phyloP scores from a whole-genome alignment of 2,113 vertebrate species.

The Phylloscopus trochilus region DNA sequence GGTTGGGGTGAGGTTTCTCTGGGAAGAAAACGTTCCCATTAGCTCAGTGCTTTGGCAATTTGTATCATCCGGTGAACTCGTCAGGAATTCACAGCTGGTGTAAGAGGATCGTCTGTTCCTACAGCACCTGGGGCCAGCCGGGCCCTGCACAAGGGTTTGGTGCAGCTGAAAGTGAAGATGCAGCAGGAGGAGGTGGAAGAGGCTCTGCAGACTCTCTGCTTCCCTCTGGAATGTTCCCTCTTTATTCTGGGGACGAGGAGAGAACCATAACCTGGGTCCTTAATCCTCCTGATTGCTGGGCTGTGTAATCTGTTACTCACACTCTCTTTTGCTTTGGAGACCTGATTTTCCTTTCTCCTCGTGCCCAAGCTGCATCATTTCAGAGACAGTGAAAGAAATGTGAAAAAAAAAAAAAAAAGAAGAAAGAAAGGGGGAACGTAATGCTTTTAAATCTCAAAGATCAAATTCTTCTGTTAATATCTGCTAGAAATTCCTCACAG shows the following conservation, averaged over 20 bases:
- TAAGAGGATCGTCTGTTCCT: slow-evolving; percentile 73
- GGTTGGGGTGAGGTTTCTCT: not conserved
- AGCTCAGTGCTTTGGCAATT: slow-evolving; percentile 23
- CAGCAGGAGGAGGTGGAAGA: not conserved
- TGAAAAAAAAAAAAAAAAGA: not conserved
- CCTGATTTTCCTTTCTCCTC: not conserved
- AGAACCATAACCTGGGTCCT: not conserved
- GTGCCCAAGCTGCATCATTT: not conserved
- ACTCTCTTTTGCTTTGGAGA: not conserved
- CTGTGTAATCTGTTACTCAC: not conserved
- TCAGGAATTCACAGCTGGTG: slow-evolving; percentile 50
- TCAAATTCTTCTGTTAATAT: not conserved
- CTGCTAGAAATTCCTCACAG: not conserved
- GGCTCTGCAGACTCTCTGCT: not conserved
- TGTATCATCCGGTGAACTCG: not conserved
- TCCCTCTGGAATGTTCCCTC: not conserved
- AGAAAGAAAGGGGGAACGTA: not conserved
- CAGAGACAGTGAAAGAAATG: not conserved
- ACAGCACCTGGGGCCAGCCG: slow-evolving; percentile 72
- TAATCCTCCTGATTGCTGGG: not conserved
- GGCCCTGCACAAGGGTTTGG: slow-evolving; percentile 52
- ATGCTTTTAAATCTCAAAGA: not conserved
- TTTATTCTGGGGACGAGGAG: not conserved
- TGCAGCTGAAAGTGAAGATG: slow-evolving; percentile 6
- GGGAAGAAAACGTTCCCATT: slow-evolving; percentile 17